These are phyloP conservation scores for Limnephilus rhombicus DNA, from an alignment of 2,888 invertebrate species.

Conservation along the genomic window DNA sequence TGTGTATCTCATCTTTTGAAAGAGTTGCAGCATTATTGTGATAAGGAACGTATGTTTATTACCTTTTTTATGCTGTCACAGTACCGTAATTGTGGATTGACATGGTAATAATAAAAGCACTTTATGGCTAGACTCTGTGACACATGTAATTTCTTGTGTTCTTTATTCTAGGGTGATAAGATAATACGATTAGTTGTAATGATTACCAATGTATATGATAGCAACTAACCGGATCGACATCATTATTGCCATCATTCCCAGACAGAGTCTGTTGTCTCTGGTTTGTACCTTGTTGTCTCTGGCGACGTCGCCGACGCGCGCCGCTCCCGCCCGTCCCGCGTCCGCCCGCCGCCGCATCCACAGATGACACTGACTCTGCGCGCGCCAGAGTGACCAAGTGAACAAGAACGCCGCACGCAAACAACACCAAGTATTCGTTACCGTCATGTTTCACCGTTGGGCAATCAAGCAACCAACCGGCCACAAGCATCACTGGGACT, in stretches of 20 bases:
- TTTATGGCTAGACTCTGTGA: too few species aligned
- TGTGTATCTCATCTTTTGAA: too few species aligned
- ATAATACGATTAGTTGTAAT: background rate
- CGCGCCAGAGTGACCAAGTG: conserved; percentile 72
- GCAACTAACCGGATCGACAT: background rate
- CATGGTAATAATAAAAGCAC: too few species aligned
- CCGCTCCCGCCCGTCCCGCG: conserved; percentile 62
- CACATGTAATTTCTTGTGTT: too few species aligned
- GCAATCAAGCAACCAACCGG: background rate
- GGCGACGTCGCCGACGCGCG: conserved; percentile 68
- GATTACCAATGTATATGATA: background rate
- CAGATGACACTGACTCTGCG: conserved; percentile 74
- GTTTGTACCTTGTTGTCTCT: conserved; percentile 64
- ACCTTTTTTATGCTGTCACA: too few species aligned
- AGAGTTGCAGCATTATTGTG: too few species aligned
- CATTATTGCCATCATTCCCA: conserved; percentile 15
- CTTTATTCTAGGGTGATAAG: background rate
- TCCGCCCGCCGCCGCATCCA: conserved; percentile 73
- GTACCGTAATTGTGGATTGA: too few species aligned
- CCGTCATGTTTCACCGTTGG: conserved; percentile 24
- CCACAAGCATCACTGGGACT: background rate
- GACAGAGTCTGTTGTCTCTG: conserved; percentile 18
- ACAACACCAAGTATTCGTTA: conserved; percentile 39
- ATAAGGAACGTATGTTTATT: too few species aligned
- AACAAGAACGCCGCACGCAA: conserved; percentile 44